Percentiles rank a stretch among this genome's conserved stretches.
phyloP scores from a whole-genome alignment of 1,140 invertebrate species.

The Procambarus clarkii region DNA sequence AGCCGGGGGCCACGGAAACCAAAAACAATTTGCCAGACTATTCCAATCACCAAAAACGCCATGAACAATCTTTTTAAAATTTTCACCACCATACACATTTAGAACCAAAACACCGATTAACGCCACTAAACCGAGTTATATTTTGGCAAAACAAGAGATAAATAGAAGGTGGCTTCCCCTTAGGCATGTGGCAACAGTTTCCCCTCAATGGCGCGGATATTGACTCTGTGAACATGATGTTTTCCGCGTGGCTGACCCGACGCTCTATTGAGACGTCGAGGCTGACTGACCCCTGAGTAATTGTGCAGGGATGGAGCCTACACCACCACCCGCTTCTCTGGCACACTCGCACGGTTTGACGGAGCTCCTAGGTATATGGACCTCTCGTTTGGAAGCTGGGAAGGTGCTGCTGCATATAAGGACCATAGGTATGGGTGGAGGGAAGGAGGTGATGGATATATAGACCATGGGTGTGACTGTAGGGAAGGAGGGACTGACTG shows the following conservation, averaged over 20 bases:
- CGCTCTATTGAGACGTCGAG: slow-evolving; percentile 46
- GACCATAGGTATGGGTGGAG: neutral
- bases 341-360: too few relatives aligned
- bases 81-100: neutral
- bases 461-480: too few relatives aligned
- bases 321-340: neutral
- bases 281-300: slow-evolving; percentile 28
- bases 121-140: neutral
- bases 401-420: neutral
- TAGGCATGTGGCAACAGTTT: neutral
- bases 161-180: neutral
- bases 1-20: neutral
- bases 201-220: slow-evolving; percentile 54
- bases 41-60: neutral
- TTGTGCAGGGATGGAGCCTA: slow-evolving; percentile 22
- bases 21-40: neutral
- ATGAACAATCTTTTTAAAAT: neutral
- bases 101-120: neutral
- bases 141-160: neutral
- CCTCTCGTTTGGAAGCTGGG: too few relatives aligned
- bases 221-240: slow-evolving; percentile 53
- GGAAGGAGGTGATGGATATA: neutral
- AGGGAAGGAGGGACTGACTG: neutral
- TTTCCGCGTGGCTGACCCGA: slow-evolving; percentile 35
- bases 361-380: neutral